These are phyloP conservation scores for Cyprinodon variegatus DNA, from an alignment of 2,113 vertebrate species.

Conservation along the genomic window DNA sequence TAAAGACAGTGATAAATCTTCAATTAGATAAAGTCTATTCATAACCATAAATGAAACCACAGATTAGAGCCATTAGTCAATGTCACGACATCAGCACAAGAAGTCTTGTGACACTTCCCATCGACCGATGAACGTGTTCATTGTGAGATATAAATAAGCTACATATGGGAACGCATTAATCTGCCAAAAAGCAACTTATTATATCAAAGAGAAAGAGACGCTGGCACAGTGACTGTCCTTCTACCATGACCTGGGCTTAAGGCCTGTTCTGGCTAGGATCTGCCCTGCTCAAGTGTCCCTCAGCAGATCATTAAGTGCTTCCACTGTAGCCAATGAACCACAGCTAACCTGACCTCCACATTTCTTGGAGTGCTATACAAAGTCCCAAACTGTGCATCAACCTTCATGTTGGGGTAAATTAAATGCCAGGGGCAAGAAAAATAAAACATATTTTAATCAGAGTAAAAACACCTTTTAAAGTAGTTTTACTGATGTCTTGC, in stretches of 20 bases:
- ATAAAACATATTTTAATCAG: no score
- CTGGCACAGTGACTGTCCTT: slow-evolving; percentile 26
- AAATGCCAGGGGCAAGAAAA: not conserved
- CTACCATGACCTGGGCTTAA: slow-evolving; percentile 23
- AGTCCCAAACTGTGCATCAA: not conserved
- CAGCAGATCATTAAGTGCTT: slow-evolving; percentile 25
- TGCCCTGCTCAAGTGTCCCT: slow-evolving; percentile 54
- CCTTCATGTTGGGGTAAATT: not conserved
- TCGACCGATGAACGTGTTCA: not conserved
- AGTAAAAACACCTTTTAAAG: no score
- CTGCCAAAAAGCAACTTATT: slow-evolving; percentile 10
- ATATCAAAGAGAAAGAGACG: not conserved
- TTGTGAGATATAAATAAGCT: slow-evolving; percentile 19
- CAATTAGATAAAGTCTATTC: slow-evolving; percentile 68
- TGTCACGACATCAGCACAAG: slow-evolving; percentile 45
- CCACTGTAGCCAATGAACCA: slow-evolving; percentile 1
- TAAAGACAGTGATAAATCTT: slow-evolving; percentile 68
- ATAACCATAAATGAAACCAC: slow-evolving; percentile 63
- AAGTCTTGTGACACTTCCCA: slow-evolving; percentile 18
- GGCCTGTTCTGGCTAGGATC: slow-evolving; percentile 10
- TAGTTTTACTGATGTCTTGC: not conserved
- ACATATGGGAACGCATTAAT: slow-evolving; percentile 1
- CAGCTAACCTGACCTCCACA: slow-evolving; percentile 46
- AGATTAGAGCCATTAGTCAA: slow-evolving; percentile 65
- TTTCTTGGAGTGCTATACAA: slow-evolving; percentile 22